These are phyloP conservation scores for Lasius platythorax DNA, from an alignment of 2,888 invertebrate species.

Conservation along the genomic window DNA sequence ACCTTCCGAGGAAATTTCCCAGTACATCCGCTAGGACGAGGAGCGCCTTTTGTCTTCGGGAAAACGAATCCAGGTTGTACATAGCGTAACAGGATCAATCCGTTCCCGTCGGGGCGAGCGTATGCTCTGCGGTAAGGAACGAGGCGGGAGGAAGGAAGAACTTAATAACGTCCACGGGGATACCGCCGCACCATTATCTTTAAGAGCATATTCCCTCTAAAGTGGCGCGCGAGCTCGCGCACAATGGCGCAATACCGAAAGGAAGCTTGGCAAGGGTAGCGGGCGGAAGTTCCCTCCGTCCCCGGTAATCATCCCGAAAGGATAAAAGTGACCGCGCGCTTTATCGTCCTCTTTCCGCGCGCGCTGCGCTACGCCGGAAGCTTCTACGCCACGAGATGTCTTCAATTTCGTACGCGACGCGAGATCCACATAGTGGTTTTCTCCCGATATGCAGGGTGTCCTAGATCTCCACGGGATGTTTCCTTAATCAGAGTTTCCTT, in stretches of 20 bases:
- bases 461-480: neutral
- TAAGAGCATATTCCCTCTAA: conserved; percentile 78
- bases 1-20: neutral
- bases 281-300: conserved; percentile 32
- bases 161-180: conserved; percentile 75
- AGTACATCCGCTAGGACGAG: neutral
- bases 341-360: neutral
- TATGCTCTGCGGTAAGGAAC: conserved; percentile 17
- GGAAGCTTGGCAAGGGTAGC: conserved; percentile 30
- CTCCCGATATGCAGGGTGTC: neutral
- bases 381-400: conserved; percentile 31
- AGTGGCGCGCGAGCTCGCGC: conserved; percentile 67
- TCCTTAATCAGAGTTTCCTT: neutral
- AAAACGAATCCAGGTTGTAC: neutral
- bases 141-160: conserved; percentile 56
- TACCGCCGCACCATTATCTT: conserved; percentile 75
- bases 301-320: conserved; percentile 64
- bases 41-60: neutral
- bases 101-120: neutral
- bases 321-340: conserved; percentile 68
- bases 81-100: conserved; percentile 25
- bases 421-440: conserved; percentile 23
- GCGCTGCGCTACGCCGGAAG: neutral
- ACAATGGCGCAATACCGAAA: conserved; percentile 59
- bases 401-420: conserved; percentile 38